phyloP scores from a whole-genome alignment of 2,888 invertebrate genomes.

The Amiota communis region DNA sequence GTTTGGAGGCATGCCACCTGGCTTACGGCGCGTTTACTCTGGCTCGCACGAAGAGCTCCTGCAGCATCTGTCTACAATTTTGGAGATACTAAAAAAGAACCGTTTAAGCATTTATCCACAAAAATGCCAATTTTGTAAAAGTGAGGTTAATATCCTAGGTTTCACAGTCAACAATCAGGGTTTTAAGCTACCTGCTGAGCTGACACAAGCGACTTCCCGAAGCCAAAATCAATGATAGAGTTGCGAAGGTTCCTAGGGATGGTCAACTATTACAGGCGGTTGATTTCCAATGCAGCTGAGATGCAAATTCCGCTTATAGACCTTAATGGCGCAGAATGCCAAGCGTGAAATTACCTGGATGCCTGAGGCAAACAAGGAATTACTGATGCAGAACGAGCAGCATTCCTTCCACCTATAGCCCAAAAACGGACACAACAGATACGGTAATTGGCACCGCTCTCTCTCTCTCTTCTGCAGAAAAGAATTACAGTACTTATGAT shows the following conservation, averaged over 20 bases:
- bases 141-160: too few relatives aligned
- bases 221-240: not conserved
- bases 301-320: not conserved
- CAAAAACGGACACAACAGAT: not conserved
- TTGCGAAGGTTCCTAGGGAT: not conserved
- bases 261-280: not conserved
- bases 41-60: not conserved
- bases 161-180: too few relatives aligned
- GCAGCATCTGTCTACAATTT: not conserved
- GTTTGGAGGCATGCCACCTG: too few relatives aligned
- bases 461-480: not conserved
- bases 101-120: too few relatives aligned
- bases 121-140: not conserved
- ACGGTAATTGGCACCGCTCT: not conserved
- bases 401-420: not conserved
- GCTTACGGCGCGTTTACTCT: not conserved
- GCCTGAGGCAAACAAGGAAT: too few relatives aligned
- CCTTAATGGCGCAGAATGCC: not conserved
- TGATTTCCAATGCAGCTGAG: not conserved
- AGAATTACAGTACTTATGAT: conserved; percentile 8
- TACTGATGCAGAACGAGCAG: not conserved
- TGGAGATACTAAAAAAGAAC: too few relatives aligned
- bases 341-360: too few relatives aligned
- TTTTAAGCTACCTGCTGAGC: not conserved
- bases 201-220: not conserved